These are phyloP conservation scores for Neogobius melanostomus DNA, from an alignment of 2,113 vertebrate species.

Conservation along the genomic window DNA sequence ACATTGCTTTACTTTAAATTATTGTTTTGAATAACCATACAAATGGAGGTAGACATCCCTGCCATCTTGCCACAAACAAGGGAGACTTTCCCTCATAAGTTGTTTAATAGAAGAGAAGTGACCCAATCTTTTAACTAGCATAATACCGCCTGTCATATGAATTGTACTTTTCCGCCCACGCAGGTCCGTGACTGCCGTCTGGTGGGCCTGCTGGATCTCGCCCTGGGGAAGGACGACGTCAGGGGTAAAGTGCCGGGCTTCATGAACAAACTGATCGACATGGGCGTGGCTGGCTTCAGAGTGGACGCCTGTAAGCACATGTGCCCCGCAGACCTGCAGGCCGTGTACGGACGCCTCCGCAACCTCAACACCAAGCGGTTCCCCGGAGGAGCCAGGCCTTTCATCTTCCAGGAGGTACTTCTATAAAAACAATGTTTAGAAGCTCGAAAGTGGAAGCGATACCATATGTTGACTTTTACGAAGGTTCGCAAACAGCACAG, in stretches of 20 bases:
- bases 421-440: not conserved
- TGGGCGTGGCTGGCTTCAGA: slow-evolving; percentile 90
- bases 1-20: no score
- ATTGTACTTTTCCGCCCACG: not conserved
- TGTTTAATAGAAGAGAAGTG: no score
- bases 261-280: slow-evolving; percentile 84
- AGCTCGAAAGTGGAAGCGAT: no score
- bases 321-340: slow-evolving; percentile 87
- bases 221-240: slow-evolving; percentile 84
- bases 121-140: no score
- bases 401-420: slow-evolving; percentile 90
- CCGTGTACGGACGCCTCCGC: slow-evolving; percentile 69
- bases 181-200: slow-evolving; percentile 89
- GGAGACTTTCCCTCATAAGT: no score
- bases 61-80: no score
- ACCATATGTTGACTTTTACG: no score
- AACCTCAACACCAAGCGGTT: slow-evolving; percentile 85
- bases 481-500: no score
- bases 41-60: no score
- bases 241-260: slow-evolving; percentile 74
- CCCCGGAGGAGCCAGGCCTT: slow-evolving; percentile 75
- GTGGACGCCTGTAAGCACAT: slow-evolving; percentile 91
- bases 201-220: slow-evolving; percentile 85
- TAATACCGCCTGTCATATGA: not conserved
- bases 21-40: no score